A percentile compares a stretch with the other conserved stretches of the same genome.
phyloP scores from a whole-genome alignment of 2,888 invertebrate species.

The Congeria kusceri region DNA sequence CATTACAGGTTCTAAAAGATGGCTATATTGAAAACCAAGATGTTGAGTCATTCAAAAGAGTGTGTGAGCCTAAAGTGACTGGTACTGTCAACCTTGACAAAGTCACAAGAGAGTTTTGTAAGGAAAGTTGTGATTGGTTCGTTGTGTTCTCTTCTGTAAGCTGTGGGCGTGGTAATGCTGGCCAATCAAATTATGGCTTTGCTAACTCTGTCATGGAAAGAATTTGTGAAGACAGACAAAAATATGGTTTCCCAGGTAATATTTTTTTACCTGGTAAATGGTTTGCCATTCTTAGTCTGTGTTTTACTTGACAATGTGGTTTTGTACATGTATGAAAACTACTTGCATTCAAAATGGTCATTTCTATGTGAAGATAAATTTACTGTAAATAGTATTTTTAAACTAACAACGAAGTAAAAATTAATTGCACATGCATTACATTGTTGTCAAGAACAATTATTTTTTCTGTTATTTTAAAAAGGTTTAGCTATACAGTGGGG shows the following conservation, averaged over 20 bases:
- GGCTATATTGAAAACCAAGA: slow-evolving; percentile 95
- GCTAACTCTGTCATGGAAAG: slow-evolving; percentile 99
- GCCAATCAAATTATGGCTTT: slow-evolving; percentile 98
- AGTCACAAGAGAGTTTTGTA: slow-evolving; percentile 91
- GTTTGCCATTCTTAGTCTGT: not conserved
- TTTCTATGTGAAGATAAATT: no score
- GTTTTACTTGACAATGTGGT: not conserved
- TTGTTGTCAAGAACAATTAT: not conserved
- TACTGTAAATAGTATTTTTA: no score
- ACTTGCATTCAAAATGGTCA: no score
- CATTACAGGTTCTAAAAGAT: slow-evolving; percentile 91
- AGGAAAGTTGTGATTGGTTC: slow-evolving; percentile 92
- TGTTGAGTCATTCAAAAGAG: slow-evolving; percentile 91
- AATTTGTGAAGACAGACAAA: slow-evolving; percentile 94
- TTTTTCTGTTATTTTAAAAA: slow-evolving; percentile 48
- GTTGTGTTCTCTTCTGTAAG: slow-evolving; percentile 98
- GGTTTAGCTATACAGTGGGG: slow-evolving; percentile 98
- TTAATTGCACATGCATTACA: no score
- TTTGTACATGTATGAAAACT: no score
- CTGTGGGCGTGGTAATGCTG: slow-evolving; percentile 98
- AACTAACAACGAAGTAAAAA: no score
- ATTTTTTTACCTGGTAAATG: not conserved
- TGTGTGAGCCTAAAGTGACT: slow-evolving; percentile 93
- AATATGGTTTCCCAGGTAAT: slow-evolving; percentile 92
- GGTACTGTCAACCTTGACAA: slow-evolving; percentile 94